These are phyloP conservation scores for Hyperoplus immaculatus DNA, from an alignment of 2,797 vertebrate species.

Conservation along the genomic window DNA sequence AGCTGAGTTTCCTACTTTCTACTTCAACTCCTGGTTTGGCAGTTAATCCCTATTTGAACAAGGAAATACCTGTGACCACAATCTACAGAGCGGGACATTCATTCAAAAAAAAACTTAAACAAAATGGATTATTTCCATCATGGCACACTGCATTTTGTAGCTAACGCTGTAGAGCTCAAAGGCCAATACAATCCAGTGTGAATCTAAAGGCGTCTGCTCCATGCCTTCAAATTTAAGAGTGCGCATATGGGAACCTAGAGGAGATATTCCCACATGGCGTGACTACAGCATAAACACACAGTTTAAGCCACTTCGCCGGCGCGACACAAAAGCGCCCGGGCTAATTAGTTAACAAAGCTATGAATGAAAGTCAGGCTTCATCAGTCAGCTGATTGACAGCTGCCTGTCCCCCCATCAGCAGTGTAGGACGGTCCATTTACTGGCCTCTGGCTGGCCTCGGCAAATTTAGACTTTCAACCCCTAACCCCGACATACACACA, in stretches of 20 bases:
- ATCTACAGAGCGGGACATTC: constrained; percentile 33
- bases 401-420: constrained; percentile 91
- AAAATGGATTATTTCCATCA: constrained; percentile 21
- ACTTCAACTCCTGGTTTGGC: constrained; percentile 53
- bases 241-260: background rate
- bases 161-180: background rate
- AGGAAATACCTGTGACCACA: constrained; percentile 51
- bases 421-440: constrained; percentile 90
- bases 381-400: constrained; percentile 95
- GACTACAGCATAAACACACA: constrained; percentile 32
- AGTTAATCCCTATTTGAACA: constrained; percentile 42
- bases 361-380: constrained; percentile 87
- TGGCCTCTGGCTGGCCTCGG: constrained; percentile 84
- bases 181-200: background rate
- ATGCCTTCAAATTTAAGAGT: constrained; percentile 10
- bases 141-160: background rate
- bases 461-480: constrained; percentile 69
- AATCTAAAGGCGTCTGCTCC: background rate
- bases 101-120: constrained; percentile 30
- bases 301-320: constrained; percentile 28
- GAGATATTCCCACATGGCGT: constrained; percentile 19
- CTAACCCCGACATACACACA: constrained; percentile 40
- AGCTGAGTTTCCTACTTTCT: constrained; percentile 37
- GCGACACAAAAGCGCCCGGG: constrained; percentile 77
- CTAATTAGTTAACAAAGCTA: constrained; percentile 93